Evolutionary conservation across 2,797 vertebrate genomes (phyloP).

Genomic region (Pelodytes ibericus): DNA sequence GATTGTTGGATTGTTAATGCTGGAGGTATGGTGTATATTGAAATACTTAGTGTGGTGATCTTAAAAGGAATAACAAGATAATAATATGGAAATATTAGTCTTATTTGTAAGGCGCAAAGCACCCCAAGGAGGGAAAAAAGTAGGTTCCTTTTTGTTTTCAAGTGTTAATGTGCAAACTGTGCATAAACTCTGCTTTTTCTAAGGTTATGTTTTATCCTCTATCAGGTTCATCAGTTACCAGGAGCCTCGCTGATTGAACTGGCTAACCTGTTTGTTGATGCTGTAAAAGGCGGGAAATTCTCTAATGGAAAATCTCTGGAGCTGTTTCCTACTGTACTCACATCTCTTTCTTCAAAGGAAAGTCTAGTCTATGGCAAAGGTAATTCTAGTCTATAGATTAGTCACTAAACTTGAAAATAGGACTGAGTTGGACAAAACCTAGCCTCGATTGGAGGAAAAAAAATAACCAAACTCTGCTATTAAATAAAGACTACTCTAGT

Average conservation of each 20-base stretch:
- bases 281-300: constrained; percentile 82
- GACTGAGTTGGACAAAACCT: too few species aligned
- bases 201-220: neutral
- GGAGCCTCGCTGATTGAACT: constrained; percentile 80
- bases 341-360: constrained; percentile 81
- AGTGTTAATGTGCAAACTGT: neutral
- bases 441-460: too few species aligned
- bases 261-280: constrained; percentile 83
- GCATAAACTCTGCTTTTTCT: too few species aligned
- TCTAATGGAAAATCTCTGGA: constrained; percentile 90
- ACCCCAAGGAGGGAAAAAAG: neutral
- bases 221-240: constrained; percentile 82
- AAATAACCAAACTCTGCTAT: too few species aligned
- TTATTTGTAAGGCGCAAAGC: neutral
- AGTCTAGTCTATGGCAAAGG: constrained; percentile 86
- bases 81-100: neutral
- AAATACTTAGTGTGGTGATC: neutral
- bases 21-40: constrained; percentile 79
- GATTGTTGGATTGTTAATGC: constrained; percentile 91
- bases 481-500: too few species aligned
- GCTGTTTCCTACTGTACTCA: constrained; percentile 89
- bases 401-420: too few species aligned
- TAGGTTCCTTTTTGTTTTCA: neutral
- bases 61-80: too few species aligned
- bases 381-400: constrained; percentile 65